phyloP scores from a whole-genome alignment of 2,888 invertebrate species.

The Drosophila phalerata region DNA sequence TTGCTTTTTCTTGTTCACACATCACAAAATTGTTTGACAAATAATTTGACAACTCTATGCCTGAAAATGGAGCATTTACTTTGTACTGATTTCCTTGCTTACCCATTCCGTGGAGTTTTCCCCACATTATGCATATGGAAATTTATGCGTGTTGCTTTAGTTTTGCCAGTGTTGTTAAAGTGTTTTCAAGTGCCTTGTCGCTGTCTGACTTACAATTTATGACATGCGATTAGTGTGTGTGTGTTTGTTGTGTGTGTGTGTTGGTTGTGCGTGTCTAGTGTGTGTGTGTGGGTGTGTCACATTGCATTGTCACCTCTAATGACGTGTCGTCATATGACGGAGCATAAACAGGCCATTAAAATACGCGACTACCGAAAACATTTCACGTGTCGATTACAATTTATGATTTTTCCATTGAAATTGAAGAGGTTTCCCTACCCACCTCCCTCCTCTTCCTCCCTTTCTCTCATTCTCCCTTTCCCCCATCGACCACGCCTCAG shows the following conservation, averaged over 20 bases:
- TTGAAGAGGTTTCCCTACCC: slow-evolving; percentile 4
- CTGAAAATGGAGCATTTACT: slow-evolving; percentile 43
- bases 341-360: slow-evolving; percentile 79
- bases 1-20: slow-evolving; percentile 68
- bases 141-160: slow-evolving; percentile 56
- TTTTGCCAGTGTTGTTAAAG: slow-evolving; percentile 46
- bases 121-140: slow-evolving; percentile 44
- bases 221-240: slow-evolving; percentile 60
- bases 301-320: slow-evolving; percentile 79
- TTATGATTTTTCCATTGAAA: slow-evolving; percentile 56
- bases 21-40: slow-evolving; percentile 52
- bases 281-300: slow-evolving; percentile 40
- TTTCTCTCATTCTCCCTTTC: too few species aligned
- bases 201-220: slow-evolving; percentile 64
- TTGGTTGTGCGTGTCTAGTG: slow-evolving; percentile 10
- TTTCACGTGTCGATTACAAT: slow-evolving; percentile 64
- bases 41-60: slow-evolving; percentile 64
- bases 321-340: slow-evolving; percentile 64
- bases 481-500: background rate
- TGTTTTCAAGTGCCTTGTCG: slow-evolving; percentile 65
- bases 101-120: slow-evolving; percentile 22
- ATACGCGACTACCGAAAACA: slow-evolving; percentile 46
- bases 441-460: background rate
- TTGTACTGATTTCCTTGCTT: background rate
- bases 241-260: slow-evolving; percentile 12